Percentiles rank a stretch among this genome's conserved stretches.
Conservation (phyloP, 2,797 vertebrate species). For the Fringilla coelebs region DNA sequence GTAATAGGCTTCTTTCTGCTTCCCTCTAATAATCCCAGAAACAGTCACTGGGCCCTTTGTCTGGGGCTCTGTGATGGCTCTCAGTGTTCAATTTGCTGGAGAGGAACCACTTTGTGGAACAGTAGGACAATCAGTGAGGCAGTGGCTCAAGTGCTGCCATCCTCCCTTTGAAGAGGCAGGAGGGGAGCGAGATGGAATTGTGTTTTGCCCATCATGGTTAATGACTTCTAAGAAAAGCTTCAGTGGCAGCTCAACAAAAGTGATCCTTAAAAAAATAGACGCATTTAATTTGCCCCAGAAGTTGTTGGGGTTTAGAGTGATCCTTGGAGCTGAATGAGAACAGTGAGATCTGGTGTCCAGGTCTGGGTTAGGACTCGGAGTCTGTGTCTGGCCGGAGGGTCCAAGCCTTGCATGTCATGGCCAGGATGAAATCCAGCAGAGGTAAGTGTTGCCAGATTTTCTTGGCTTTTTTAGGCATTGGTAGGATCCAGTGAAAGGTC, state of each 20-base stretch:
- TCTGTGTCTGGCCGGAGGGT: background rate
- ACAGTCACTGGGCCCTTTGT: conserved; percentile 7
- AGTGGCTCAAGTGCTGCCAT: background rate
- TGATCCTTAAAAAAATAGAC: background rate
- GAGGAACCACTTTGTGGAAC: conserved; percentile 34
- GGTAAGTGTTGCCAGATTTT: background rate
- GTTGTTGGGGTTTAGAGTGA: background rate
- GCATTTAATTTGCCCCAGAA: background rate
- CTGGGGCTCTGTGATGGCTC: background rate
- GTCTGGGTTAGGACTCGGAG: background rate
- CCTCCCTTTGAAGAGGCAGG: background rate
- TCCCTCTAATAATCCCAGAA: conserved; percentile 33
- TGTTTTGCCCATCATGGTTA: conserved; percentile 26
- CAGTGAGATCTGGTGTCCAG: background rate
- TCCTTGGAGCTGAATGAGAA: background rate
- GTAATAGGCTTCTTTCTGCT: conserved; percentile 24
- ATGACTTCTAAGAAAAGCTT: background rate
- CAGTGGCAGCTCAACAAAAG: background rate
- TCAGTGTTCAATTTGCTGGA: conserved; percentile 1
- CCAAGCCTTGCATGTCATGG: background rate
- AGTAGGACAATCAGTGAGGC: conserved; percentile 41
- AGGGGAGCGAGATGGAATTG: background rate
- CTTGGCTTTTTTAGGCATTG: background rate
- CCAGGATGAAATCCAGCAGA: background rate
- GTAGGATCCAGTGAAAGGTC: background rate